These are phyloP conservation scores for Cisticola juncidis DNA, from an alignment of 2,113 vertebrate species.

Conservation along the genomic window DNA sequence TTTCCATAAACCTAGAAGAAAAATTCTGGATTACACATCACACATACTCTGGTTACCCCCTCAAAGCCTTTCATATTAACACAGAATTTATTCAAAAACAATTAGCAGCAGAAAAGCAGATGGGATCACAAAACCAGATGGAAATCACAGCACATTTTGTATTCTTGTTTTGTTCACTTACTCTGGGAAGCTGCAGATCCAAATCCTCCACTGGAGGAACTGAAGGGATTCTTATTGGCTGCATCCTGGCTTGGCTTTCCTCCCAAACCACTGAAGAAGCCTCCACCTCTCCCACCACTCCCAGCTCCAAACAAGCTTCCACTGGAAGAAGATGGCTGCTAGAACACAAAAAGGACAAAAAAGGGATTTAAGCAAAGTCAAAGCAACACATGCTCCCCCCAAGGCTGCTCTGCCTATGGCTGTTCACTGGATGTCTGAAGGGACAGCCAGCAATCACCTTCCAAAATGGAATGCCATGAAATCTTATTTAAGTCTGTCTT, in stretches of 20 bases:
- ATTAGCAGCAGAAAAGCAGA: background rate
- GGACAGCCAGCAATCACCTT: background rate
- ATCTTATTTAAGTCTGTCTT: background rate
- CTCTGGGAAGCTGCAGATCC: constrained; percentile 71
- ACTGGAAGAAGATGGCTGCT: constrained; percentile 75
- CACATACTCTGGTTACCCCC: background rate
- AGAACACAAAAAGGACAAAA: constrained; percentile 14
- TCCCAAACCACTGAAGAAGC: constrained; percentile 94
- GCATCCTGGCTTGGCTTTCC: constrained; percentile 96
- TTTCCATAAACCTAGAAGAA: background rate
- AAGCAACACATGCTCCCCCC: background rate
- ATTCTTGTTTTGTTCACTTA: constrained; percentile 64
- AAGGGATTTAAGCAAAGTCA: background rate
- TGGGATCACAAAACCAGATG: background rate
- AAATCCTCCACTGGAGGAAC: constrained; percentile 74
- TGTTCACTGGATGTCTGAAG: background rate
- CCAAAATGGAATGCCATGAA: background rate
- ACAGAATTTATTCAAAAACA: background rate
- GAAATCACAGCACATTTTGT: constrained; percentile 4
- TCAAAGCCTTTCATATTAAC: background rate
- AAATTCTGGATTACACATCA: background rate
- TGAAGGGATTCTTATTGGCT: constrained; percentile 95
- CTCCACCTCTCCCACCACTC: constrained; percentile 72
- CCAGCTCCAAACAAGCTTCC: constrained; percentile 84
- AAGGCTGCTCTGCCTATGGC: background rate